Percentiles rank a stretch among this genome's conserved stretches.
Conservation (phyloP, 64 coral and sea anemone species). For the Trachythela sp. region DNA sequence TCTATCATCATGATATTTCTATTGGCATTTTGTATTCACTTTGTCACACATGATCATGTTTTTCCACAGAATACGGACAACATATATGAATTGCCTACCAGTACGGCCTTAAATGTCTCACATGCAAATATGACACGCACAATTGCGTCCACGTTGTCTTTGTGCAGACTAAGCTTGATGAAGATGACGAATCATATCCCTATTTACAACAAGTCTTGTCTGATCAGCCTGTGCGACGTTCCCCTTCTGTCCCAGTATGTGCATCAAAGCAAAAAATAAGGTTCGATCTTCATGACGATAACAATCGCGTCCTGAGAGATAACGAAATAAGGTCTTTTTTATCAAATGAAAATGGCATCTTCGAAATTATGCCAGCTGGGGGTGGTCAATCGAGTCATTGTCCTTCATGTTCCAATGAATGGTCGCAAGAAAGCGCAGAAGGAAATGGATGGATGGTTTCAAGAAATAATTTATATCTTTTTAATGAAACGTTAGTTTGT, state of each 20-base stretch:
- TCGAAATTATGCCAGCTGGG: background rate
- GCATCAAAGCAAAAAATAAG: background rate
- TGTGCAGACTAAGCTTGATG: background rate
- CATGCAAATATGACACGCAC: background rate
- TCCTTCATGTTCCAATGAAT: background rate
- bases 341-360: background rate
- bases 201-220: background rate
- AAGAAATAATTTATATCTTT: background rate
- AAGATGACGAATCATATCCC: slow-evolving; percentile 7
- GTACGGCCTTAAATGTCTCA: background rate
- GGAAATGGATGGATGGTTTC: background rate
- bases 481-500: background rate
- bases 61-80: background rate
- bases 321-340: background rate
- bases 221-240: background rate
- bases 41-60: too few relatives aligned
- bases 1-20: too few relatives aligned
- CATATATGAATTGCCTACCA: background rate
- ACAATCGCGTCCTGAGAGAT: background rate
- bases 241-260: background rate
- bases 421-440: background rate
- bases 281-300: background rate
- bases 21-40: too few relatives aligned
- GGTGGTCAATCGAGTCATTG: background rate
- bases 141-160: background rate